Percentiles rank a stretch among this genome's conserved stretches.
Evolutionary conservation across 2,113 vertebrate genomes (phyloP).

Genomic region (Eclectus roratus): DNA sequence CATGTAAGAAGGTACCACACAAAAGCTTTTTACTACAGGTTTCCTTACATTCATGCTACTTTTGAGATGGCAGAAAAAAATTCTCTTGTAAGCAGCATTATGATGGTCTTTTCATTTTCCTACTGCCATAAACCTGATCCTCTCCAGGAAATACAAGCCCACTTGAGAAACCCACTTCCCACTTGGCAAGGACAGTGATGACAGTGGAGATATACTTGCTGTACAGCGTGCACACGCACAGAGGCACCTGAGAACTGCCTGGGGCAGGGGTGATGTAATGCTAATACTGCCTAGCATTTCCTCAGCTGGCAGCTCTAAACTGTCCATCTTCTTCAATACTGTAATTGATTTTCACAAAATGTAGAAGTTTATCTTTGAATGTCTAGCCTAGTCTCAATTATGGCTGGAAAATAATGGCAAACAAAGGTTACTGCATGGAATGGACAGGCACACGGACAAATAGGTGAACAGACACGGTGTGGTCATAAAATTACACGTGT

Average conservation of each 20-base stretch:
- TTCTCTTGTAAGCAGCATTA: background rate
- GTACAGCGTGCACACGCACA: fast-evolving
- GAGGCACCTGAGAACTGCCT: background rate
- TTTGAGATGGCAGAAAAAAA: background rate
- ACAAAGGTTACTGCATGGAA: background rate
- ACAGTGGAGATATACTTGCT: background rate
- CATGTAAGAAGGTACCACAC: fast-evolving
- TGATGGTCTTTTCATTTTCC: background rate
- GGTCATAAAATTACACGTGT: fast-evolving
- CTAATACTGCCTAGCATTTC: background rate
- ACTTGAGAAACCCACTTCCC: background rate
- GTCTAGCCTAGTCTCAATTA: background rate
- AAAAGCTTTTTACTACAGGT: background rate
- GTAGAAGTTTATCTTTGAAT: background rate
- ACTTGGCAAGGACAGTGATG: background rate
- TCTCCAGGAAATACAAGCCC: background rate
- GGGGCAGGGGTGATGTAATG: background rate
- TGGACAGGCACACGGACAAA: background rate
- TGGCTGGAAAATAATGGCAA: background rate
- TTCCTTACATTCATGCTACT: background rate
- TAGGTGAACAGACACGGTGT: background rate
- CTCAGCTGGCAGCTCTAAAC: background rate
- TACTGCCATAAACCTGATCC: background rate
- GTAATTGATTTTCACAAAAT: background rate
- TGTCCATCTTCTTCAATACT: background rate